These are phyloP conservation scores for Trigoniulus corallinus DNA, from an alignment of 1,140 invertebrate species.

Conservation along the genomic window DNA sequence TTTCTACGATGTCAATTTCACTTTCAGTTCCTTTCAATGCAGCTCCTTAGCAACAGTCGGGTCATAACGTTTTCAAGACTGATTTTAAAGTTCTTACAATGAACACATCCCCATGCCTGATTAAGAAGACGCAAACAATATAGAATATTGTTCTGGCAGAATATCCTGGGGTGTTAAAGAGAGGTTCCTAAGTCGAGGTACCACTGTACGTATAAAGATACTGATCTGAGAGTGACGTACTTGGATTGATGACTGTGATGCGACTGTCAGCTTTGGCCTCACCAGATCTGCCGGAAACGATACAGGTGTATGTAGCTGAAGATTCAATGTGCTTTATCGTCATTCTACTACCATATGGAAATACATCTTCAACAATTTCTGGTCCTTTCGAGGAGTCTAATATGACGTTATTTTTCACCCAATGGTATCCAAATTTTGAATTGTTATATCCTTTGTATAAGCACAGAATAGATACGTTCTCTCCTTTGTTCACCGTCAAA, in stretches of 20 bases:
- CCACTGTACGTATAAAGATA: neutral
- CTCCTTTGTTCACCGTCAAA: slow-evolving; percentile 8
- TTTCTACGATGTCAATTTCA: too few species aligned
- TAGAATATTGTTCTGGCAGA: too few species aligned
- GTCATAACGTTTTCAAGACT: too few species aligned
- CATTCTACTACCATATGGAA: slow-evolving; percentile 13
- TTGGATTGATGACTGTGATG: slow-evolving; percentile 12
- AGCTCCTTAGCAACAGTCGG: too few species aligned
- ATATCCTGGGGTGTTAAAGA: too few species aligned
- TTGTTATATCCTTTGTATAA: slow-evolving; percentile 8
- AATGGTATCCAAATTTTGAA: slow-evolving; percentile 13
- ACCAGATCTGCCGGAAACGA: slow-evolving; percentile 11
- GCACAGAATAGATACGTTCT: slow-evolving; percentile 13
- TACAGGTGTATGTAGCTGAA: slow-evolving; percentile 14
- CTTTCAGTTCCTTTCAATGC: too few species aligned
- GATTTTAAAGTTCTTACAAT: too few species aligned
- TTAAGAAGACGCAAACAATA: too few species aligned
- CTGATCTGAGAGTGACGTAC: neutral
- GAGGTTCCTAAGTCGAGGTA: neutral
- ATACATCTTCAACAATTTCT: slow-evolving; percentile 16
- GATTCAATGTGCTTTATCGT: slow-evolving; percentile 2
- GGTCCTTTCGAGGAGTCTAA: slow-evolving; percentile 11
- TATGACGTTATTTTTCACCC: slow-evolving; percentile 14
- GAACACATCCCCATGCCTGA: too few species aligned
- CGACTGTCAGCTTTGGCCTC: slow-evolving; percentile 4